Percentiles rank a stretch among this genome's conserved stretches.
Conservation (phyloP, 2,888 invertebrate genomes). For the Encarsia formosa region DNA sequence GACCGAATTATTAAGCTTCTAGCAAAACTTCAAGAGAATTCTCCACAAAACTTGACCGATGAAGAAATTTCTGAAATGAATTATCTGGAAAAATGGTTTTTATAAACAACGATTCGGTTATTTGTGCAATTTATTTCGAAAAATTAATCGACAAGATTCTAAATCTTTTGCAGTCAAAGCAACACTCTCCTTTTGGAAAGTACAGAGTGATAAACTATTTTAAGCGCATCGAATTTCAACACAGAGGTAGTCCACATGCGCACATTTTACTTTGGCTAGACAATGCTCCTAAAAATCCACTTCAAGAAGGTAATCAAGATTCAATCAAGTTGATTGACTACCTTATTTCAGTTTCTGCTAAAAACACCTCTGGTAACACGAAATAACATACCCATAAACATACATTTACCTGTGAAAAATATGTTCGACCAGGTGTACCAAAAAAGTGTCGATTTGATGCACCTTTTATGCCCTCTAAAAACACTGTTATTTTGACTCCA, state of each 20-base stretch:
- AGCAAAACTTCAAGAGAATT: constrained; percentile 5
- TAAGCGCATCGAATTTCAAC: constrained; percentile 45
- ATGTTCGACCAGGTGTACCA: constrained; percentile 23
- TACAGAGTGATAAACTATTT: neutral
- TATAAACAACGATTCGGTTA: constrained; percentile 31
- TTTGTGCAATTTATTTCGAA: constrained; percentile 37
- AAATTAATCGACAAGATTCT: constrained; percentile 27
- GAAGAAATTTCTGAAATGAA: constrained; percentile 16
- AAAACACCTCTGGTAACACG: constrained; percentile 32
- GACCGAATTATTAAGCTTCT: constrained; percentile 4
- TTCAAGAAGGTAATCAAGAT: constrained; percentile 23
- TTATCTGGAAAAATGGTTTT: constrained; percentile 22
- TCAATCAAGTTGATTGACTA: constrained; percentile 34
- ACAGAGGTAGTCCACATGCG: constrained; percentile 46
- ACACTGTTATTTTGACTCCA: constrained; percentile 33
- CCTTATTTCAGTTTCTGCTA: constrained; percentile 32
- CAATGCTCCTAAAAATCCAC: constrained; percentile 35
- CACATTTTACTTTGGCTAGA: constrained; percentile 48
- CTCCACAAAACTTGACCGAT: constrained; percentile 1
- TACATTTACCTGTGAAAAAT: constrained; percentile 38
- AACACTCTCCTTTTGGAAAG: constrained; percentile 25
- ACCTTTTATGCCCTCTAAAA: constrained; percentile 36
- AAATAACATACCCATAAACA: constrained; percentile 35
- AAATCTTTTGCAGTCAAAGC: constrained; percentile 21
- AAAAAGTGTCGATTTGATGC: constrained; percentile 39